Evolutionary conservation across 2,888 invertebrate species (phyloP).

Genomic region (Drosophila nigricruria): DNA sequence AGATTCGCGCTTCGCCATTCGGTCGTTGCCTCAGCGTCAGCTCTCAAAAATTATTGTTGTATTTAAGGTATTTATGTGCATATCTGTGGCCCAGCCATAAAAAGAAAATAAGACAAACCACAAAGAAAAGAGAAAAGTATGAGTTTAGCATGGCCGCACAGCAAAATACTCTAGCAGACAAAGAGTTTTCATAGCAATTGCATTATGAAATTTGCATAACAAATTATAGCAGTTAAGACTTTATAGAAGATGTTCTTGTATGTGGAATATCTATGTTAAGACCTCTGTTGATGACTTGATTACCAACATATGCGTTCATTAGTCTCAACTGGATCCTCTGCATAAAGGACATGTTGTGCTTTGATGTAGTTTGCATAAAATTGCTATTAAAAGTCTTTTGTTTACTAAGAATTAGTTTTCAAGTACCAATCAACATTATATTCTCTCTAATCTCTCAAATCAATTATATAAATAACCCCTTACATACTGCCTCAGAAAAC

Average conservation of each 20-base stretch:
- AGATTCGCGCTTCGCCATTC: constrained; percentile 19
- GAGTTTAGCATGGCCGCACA: constrained; percentile 1
- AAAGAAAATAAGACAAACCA: constrained; percentile 10
- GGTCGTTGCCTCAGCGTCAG: constrained; percentile 51
- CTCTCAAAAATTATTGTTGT: constrained; percentile 52
- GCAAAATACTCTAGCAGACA: constrained; percentile 1
- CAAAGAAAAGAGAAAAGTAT: constrained; percentile 6
- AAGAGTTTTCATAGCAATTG: too few species aligned
- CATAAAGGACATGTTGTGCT: too few species aligned
- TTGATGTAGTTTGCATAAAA: too few species aligned
- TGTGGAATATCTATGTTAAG: too few species aligned
- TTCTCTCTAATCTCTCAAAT: background rate
- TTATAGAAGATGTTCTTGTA: too few species aligned
- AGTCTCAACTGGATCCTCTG: too few species aligned
- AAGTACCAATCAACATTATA: background rate
- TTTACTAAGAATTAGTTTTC: too few species aligned
- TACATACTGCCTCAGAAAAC: constrained; percentile 6
- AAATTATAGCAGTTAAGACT: too few species aligned
- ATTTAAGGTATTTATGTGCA: constrained; percentile 49
- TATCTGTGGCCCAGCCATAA: constrained; percentile 27
- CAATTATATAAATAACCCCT: background rate
- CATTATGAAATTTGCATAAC: too few species aligned
- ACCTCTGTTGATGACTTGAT: too few species aligned
- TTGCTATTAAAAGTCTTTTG: too few species aligned
- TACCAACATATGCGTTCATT: too few species aligned